Evolutionary conservation across 2,888 invertebrate species (phyloP).

Genomic region (Lycocerus yunnanus): DNA sequence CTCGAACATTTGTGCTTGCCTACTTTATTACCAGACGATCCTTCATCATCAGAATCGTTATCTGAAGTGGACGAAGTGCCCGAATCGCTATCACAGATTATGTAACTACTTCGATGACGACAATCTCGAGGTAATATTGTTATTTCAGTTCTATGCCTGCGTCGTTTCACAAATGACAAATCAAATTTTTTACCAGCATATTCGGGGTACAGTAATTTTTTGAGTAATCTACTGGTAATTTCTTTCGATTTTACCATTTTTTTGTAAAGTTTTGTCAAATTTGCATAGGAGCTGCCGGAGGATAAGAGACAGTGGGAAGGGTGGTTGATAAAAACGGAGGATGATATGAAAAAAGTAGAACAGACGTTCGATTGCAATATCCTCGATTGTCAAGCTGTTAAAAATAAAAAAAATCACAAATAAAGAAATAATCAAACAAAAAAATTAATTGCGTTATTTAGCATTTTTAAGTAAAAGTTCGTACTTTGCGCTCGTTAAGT

Average conservation of each 20-base stretch:
- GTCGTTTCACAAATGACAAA: slow-evolving; percentile 59
- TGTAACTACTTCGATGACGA: slow-evolving; percentile 46
- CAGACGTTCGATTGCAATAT: slow-evolving; percentile 61
- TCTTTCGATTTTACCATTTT: slow-evolving; percentile 73
- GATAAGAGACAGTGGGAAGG: slow-evolving; percentile 75
- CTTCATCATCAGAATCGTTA: slow-evolving; percentile 47
- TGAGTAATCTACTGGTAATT: slow-evolving; percentile 72
- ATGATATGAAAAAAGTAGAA: slow-evolving; percentile 54
- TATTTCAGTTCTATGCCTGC: slow-evolving; percentile 58
- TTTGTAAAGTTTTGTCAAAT: slow-evolving; percentile 76
- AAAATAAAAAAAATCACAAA: slow-evolving; percentile 14
- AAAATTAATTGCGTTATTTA: neutral
- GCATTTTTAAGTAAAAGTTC: neutral
- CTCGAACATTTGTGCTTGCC: slow-evolving; percentile 48
- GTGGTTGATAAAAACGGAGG: slow-evolving; percentile 57
- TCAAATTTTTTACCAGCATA: slow-evolving; percentile 61
- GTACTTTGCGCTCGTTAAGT: neutral
- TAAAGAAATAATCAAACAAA: neutral
- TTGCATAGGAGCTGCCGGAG: slow-evolving; percentile 76
- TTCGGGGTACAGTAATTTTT: slow-evolving; percentile 72
- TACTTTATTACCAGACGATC: slow-evolving; percentile 65
- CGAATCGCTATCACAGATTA: slow-evolving; percentile 54
- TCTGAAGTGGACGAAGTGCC: slow-evolving; percentile 53
- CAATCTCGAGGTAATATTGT: slow-evolving; percentile 49
- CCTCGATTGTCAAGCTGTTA: slow-evolving; percentile 59